Conservation (phyloP, 2,113 vertebrate genomes). For the Callorhinus ursinus region DNA sequence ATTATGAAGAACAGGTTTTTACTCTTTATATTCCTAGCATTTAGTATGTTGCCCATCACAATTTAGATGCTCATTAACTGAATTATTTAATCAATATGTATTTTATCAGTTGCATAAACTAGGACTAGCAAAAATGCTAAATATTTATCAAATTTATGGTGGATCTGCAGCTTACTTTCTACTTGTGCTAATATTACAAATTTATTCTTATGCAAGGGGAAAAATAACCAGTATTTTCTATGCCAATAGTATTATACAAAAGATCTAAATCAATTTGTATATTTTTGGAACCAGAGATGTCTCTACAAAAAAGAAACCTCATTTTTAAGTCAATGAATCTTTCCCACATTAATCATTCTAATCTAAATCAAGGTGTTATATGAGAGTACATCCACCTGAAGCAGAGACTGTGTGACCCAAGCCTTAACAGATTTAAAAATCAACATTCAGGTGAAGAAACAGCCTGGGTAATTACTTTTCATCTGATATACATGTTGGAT, state of each 20-base stretch:
- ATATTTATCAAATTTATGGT: neutral
- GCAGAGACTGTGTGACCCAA: neutral
- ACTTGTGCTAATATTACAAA: neutral
- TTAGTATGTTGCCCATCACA: neutral
- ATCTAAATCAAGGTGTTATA: neutral
- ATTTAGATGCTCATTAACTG: neutral
- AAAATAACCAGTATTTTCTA: neutral
- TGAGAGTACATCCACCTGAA: accelerated
- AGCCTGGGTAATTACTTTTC: neutral
- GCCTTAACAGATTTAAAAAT: neutral
- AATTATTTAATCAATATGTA: neutral
- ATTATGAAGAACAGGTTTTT: neutral
- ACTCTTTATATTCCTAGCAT: neutral
- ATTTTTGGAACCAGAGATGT: neutral
- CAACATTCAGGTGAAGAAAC: neutral
- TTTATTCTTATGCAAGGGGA: neutral
- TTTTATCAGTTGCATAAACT: neutral
- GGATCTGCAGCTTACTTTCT: neutral
- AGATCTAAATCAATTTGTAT: neutral
- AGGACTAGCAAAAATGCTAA: neutral
- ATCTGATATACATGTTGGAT: neutral
- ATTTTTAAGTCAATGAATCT: neutral
- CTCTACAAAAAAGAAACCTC: neutral
- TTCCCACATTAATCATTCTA: neutral
- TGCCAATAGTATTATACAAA: neutral